These are phyloP conservation scores for Thinocorus orbignyianus DNA, from an alignment of 2,113 vertebrate species.

Conservation along the genomic window DNA sequence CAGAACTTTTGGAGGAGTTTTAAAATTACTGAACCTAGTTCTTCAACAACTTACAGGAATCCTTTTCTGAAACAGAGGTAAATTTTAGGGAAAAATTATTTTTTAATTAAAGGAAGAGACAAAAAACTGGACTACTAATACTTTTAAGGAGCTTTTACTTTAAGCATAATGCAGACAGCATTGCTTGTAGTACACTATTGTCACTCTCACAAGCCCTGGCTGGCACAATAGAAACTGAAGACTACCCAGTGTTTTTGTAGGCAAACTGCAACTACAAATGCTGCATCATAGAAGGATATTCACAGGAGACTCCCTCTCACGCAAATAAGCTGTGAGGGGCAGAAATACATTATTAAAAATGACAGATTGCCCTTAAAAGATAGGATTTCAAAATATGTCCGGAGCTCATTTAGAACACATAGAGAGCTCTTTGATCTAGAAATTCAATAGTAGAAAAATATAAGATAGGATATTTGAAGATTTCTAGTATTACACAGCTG, in stretches of 20 bases:
- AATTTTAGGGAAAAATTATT: not conserved
- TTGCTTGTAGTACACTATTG: not conserved
- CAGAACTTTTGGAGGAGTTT: not conserved
- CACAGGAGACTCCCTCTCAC: not conserved
- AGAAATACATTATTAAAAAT: not conserved
- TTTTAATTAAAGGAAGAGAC: not conserved
- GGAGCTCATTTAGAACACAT: not conserved
- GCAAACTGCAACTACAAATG: not conserved
- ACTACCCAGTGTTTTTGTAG: constrained; percentile 10
- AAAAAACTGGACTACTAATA: not conserved
- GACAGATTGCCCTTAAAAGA: not conserved
- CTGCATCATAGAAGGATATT: not conserved
- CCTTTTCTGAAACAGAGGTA: not conserved
- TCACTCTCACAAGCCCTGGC: not conserved
- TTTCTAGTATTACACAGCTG: not conserved
- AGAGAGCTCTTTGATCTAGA: not conserved
- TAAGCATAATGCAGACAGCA: not conserved
- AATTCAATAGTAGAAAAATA: not conserved
- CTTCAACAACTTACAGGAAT: not conserved
- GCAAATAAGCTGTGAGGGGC: accelerated
- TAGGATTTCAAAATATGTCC: not conserved
- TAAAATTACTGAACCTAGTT: not conserved
- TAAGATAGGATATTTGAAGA: not conserved
- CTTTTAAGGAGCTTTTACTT: not conserved
- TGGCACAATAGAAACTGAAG: not conserved